Conservation (phyloP, 2,888 invertebrate species). For the Resseliella maxima region DNA sequence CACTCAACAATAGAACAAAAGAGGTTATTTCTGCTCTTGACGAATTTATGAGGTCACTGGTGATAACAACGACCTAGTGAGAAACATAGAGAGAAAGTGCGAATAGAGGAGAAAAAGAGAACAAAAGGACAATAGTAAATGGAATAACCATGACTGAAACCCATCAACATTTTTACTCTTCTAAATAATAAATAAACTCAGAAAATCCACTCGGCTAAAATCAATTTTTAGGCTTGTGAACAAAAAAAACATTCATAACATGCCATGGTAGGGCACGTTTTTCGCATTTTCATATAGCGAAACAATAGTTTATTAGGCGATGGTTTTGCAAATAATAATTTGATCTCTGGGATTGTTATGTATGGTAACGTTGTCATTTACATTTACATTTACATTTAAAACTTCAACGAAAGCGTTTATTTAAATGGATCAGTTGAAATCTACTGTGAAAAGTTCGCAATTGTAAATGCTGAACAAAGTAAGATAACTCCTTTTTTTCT, state of each 20-base stretch:
- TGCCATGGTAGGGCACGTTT: too few species aligned
- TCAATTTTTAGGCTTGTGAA: too few species aligned
- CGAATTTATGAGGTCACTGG: conserved; percentile 10
- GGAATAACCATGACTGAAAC: too few species aligned
- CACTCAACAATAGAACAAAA: background rate
- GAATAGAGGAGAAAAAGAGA: too few species aligned
- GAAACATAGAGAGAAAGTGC: too few species aligned
- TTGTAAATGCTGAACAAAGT: background rate
- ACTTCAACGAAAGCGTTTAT: background rate
- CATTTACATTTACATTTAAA: background rate
- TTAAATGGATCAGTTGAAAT: background rate
- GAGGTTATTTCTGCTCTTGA: background rate
- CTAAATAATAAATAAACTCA: too few species aligned
- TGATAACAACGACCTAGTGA: background rate
- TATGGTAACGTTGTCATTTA: background rate
- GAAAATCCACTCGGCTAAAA: too few species aligned
- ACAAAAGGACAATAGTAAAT: background rate
- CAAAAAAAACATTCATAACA: too few species aligned
- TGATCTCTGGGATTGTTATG: background rate
- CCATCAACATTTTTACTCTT: too few species aligned
- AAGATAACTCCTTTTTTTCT: too few species aligned
- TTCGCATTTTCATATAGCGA: background rate
- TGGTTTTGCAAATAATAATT: background rate
- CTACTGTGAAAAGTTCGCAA: too few species aligned
- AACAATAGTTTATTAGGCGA: background rate